Percentiles rank a stretch among this genome's conserved stretches.
These are phyloP conservation scores for Atherinosoma microstoma DNA, from an alignment of 2,797 vertebrate genomes.

Conservation along the genomic window DNA sequence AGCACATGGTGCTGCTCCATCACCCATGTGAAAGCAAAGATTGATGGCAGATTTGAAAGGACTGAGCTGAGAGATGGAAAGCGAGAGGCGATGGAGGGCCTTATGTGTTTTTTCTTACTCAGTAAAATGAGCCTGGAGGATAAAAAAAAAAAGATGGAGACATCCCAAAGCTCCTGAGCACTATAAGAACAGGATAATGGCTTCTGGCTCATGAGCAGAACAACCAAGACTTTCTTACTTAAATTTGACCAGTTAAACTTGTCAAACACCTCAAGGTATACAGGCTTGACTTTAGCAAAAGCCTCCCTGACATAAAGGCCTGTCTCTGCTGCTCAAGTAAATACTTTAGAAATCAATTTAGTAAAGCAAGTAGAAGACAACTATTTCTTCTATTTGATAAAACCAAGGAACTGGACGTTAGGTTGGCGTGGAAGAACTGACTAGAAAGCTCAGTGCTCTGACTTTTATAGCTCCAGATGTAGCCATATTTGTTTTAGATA, in stretches of 20 bases:
- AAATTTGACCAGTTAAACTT: neutral
- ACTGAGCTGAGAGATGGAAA: constrained; percentile 37
- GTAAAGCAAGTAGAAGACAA: neutral
- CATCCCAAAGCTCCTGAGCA: constrained; percentile 5
- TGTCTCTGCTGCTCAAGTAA: neutral
- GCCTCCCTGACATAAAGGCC: neutral
- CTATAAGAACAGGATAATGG: constrained; percentile 17
- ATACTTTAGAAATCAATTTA: neutral
- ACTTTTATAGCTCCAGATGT: no score
- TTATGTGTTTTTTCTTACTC: constrained; percentile 33
- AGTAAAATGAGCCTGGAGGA: constrained; percentile 27
- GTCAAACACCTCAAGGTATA: neutral
- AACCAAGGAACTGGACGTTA: neutral
- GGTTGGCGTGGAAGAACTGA: no score
- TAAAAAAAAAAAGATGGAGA: constrained; percentile 13
- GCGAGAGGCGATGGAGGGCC: constrained; percentile 26
- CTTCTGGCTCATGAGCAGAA: constrained; percentile 5
- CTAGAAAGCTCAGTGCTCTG: neutral
- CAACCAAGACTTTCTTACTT: neutral
- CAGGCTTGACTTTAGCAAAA: neutral
- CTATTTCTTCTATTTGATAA: neutral
- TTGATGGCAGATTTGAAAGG: constrained; percentile 60
- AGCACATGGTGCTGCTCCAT: constrained; percentile 44
- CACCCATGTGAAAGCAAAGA: constrained; percentile 57
- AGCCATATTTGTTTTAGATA: neutral